phyloP scores from a whole-genome alignment of 92 coral and sea anemone genomes.

The Epizoanthus fatuus region DNA sequence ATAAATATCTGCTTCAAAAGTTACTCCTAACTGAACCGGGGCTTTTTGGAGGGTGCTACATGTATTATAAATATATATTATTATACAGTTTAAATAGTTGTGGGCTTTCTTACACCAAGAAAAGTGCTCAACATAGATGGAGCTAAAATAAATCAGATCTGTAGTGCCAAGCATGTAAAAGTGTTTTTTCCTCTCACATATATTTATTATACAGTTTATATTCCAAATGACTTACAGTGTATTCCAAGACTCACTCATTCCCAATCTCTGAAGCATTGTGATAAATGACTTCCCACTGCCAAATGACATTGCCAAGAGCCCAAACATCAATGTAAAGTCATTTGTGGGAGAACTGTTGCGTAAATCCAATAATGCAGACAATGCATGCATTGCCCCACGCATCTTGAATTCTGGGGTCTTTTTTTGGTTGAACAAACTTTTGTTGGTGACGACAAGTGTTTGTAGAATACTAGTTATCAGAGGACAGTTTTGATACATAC shows the following conservation, averaged over 20 bases:
- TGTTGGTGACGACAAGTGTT: background rate
- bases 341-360: background rate
- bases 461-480: background rate
- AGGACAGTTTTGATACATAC: background rate
- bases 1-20: too few relatives aligned
- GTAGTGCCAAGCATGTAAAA: too few relatives aligned
- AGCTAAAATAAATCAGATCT: too few relatives aligned
- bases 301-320: background rate
- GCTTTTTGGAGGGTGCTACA: too few relatives aligned
- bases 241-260: background rate
- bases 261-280: constrained; percentile 4
- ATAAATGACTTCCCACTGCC: background rate
- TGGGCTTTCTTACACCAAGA: too few relatives aligned
- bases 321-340: constrained; percentile 10
- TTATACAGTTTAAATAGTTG: too few relatives aligned
- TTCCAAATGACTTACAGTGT: background rate
- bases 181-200: too few relatives aligned
- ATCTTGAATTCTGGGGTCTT: background rate
- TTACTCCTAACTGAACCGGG: too few relatives aligned
- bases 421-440: background rate
- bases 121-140: too few relatives aligned
- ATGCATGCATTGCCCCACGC: constrained; percentile 2
- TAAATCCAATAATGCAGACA: background rate
- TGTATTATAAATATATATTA: too few relatives aligned
- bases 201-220: too few relatives aligned